These are phyloP conservation scores for Lapara coniferarum DNA, from an alignment of 2,888 invertebrate species.

Conservation along the genomic window DNA sequence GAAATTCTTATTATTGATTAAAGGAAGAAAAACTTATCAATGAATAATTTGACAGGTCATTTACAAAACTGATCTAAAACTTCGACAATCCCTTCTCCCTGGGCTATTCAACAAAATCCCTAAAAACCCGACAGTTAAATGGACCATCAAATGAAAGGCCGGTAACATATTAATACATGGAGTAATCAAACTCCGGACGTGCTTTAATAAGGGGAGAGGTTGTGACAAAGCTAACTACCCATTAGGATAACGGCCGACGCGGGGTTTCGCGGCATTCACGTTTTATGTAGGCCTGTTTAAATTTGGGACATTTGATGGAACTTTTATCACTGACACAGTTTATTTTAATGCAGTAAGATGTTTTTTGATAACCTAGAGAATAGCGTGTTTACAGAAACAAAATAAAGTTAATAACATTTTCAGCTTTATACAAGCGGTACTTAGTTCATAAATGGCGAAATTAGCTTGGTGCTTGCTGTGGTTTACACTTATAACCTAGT, in stretches of 20 bases:
- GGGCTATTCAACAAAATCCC: too few relatives aligned
- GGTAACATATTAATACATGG: constrained; percentile 5
- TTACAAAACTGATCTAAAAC: too few relatives aligned
- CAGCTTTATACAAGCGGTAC: too few relatives aligned
- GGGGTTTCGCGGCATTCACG: constrained; percentile 4
- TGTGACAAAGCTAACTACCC: constrained; percentile 23
- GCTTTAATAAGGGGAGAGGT: constrained; percentile 19
- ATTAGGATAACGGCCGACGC: constrained; percentile 19
- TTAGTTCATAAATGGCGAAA: too few relatives aligned
- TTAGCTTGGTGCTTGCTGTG: too few relatives aligned
- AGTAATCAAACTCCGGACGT: constrained; percentile 16
- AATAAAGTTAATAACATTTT: too few relatives aligned
- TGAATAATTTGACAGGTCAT: too few relatives aligned
- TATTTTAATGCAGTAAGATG: neutral
- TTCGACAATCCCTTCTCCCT: too few relatives aligned
- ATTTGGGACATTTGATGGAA: constrained; percentile 19
- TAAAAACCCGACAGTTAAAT: neutral
- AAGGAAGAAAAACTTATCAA: too few relatives aligned
- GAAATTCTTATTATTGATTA: too few relatives aligned
- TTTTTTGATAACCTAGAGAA: neutral
- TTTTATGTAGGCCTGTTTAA: constrained; percentile 25
- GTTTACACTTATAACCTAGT: too few relatives aligned
- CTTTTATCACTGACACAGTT: constrained; percentile 16
- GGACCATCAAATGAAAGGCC: constrained; percentile 1
- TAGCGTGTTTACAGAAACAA: too few relatives aligned